These are phyloP conservation scores for Bos taurus DNA, from an alignment of 2,113 vertebrate genomes.

Conservation along the genomic window ARS-UCD2.0 NC_037338.1:71360001-71360500, in stretches of 20 bases:
- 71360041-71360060: background rate
- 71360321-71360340: conserved; percentile 29
- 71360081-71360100: conserved; percentile 42
- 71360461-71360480: background rate
- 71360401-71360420: conserved; percentile 51
- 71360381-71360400: conserved; percentile 75
- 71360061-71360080: conserved; percentile 19
- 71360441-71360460: background rate
- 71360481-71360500: background rate
- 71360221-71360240: conserved; percentile 3
- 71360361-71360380: conserved; percentile 67
- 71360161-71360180: conserved; percentile 66
- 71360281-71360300: background rate
- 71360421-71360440: conserved; percentile 54
- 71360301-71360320: background rate
- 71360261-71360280: background rate
- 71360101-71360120: conserved; percentile 55
- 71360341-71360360: conserved; percentile 70
- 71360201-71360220: background rate
- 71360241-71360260: background rate
- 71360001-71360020: background rate
- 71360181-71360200: conserved; percentile 35
- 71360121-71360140: conserved; percentile 68
- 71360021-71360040: background rate
- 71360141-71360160: conserved; percentile 64